Evolutionary conservation across 2,888 invertebrate species (phyloP), one percentile per base, ranked within the genome.

Genomic region (Drosophila neutralis): DNA sequence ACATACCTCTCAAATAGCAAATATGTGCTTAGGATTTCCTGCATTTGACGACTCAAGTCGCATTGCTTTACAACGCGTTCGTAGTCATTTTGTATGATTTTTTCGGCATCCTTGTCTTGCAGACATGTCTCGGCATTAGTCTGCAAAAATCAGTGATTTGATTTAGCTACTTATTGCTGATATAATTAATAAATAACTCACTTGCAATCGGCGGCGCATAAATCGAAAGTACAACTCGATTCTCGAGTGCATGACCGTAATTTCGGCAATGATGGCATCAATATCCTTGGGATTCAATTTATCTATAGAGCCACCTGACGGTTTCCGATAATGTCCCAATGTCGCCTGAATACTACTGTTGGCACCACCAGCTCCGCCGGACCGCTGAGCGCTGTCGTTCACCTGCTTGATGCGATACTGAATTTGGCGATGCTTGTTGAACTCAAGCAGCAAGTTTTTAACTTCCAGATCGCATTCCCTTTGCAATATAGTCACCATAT

Each of bases 191-290:
- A 21, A 36, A 49, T 42, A 11, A 31, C 31, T 52, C 27, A 97
- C 97, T 92, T 94, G 94, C 27, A 97, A 94, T 90, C 98, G 95
- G 69, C 97, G 94, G 60, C 95, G 94, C 73, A 99, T 94, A 94
- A 99, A 99, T 81, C 96, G 94, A 83, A 97, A 95, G 93, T 99
- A 99, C 29, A 99, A 94, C 90, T 98, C 97, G n/a, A 97, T 95
- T 78, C 98, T 94, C 1, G 97, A 96, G 93, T 98, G 98, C 94
- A 98, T 96, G 56, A 98, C 94, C 0, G 98, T 98, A 69, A 99
- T 95, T 94, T 99, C 99, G 0, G 96, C 96, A 69, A 99, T 95
- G 52, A 98, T 94, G 0, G 96, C 95, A 94, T 99, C 99, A 64
- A 98, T 94, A 83, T 96, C 96, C 89, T 97, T 96, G 0, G 97